Evolutionary conservation across 1,140 invertebrate species (phyloP).

Genomic region (Anadara kagoshimensis): DNA sequence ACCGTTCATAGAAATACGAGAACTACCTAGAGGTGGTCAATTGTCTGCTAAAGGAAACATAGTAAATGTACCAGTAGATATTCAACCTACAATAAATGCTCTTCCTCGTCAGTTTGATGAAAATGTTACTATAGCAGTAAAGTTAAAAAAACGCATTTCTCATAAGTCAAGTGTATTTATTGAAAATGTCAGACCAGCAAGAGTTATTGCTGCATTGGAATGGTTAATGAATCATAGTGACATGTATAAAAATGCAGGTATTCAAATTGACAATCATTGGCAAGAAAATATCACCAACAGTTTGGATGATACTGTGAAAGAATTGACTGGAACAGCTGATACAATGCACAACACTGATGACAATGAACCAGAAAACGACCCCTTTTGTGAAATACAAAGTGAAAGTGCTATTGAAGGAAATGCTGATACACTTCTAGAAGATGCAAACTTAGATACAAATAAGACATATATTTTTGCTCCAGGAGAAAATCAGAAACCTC

Average conservation of each 20-base stretch:
- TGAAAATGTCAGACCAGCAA: slow-evolving; percentile 35
- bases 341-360: not conserved
- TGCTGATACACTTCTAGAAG: slow-evolving; percentile 29
- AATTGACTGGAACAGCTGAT: slow-evolving; percentile 1
- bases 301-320: slow-evolving; percentile 6
- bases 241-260: slow-evolving; percentile 15
- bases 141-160: slow-evolving; percentile 31
- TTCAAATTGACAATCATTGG: slow-evolving; percentile 20
- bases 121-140: slow-evolving; percentile 29
- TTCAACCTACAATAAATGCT: slow-evolving; percentile 43
- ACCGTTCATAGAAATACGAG: slow-evolving; percentile 49
- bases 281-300: slow-evolving; percentile 2
- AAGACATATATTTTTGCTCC: slow-evolving; percentile 29
- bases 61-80: slow-evolving; percentile 47
- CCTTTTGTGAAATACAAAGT: slow-evolving; percentile 15
- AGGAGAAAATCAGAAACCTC: slow-evolving; percentile 30
- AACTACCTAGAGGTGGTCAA: slow-evolving; percentile 33
- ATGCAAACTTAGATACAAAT: slow-evolving; percentile 8
- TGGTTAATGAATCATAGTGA: slow-evolving; percentile 31
- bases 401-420: slow-evolving; percentile 7
- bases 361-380: slow-evolving; percentile 6
- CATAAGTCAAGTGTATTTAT: slow-evolving; percentile 25
- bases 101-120: slow-evolving; percentile 4
- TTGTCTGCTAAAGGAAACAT: slow-evolving; percentile 36
- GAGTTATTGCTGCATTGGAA: slow-evolving; percentile 13